These are phyloP conservation scores for Lycocorax pyrrhopterus DNA, from an alignment of 2,113 vertebrate genomes.

Conservation along the genomic window DNA sequence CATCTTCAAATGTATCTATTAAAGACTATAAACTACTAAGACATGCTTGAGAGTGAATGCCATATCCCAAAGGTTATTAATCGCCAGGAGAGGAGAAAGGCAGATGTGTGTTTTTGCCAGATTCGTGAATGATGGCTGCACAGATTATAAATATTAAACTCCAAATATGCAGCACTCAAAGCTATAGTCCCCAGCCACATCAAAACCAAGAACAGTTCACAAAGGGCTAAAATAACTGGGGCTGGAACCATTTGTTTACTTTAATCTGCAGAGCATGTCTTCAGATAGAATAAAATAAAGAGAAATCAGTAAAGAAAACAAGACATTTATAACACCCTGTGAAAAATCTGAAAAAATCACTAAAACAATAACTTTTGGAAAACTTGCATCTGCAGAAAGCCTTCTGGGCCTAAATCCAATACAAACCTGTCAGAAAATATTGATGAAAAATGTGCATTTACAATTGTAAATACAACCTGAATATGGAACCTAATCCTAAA, in stretches of 20 bases:
- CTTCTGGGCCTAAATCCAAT: conserved; percentile 65
- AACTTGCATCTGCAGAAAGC: conserved; percentile 56
- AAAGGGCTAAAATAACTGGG: neutral
- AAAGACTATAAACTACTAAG: neutral
- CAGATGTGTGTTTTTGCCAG: neutral
- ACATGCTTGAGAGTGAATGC: neutral
- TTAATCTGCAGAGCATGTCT: conserved; percentile 24
- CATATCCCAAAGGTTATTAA: conserved; percentile 11
- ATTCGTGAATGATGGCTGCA: neutral
- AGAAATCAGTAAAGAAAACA: conserved; percentile 51
- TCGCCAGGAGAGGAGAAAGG: neutral
- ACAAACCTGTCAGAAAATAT: conserved; percentile 66
- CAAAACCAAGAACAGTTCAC: conserved; percentile 41
- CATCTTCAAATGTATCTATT: neutral
- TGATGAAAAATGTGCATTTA: conserved; percentile 62
- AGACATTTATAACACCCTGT: conserved; percentile 36
- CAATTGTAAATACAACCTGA: conserved; percentile 65
- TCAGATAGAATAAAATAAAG: conserved; percentile 23
- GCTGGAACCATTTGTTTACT: conserved; percentile 16
- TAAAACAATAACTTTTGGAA: conserved; percentile 60
- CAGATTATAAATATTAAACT: conserved; percentile 22
- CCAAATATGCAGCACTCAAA: neutral
- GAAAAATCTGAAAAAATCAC: conserved; percentile 37
- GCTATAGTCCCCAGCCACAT: neutral
- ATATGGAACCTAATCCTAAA: conserved; percentile 40